A percentile compares a stretch with the other conserved stretches of the same genome.
These are phyloP conservation scores for Limnephilus lunatus DNA, from an alignment of 2,888 invertebrate species.

Conservation along the genomic window DNA sequence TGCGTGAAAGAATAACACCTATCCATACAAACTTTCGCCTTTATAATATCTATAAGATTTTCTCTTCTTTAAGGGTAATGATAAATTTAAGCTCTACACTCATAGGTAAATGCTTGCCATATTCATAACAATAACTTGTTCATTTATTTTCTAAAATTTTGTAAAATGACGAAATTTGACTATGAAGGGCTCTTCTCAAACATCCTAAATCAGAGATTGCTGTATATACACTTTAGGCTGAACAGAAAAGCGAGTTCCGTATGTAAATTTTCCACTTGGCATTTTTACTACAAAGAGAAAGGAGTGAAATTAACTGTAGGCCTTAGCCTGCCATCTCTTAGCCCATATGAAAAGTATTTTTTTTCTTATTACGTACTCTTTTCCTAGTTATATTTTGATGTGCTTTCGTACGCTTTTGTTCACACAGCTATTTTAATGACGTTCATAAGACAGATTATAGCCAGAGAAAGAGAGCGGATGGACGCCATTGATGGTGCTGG, in stretches of 20 bases:
- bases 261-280: background rate
- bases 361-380: background rate
- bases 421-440: background rate
- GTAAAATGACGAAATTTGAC: background rate
- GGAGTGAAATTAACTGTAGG: slow-evolving; percentile 16
- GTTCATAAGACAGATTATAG: background rate
- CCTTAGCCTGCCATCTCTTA: background rate
- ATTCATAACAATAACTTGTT: no score
- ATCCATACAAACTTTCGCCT: no score
- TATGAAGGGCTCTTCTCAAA: background rate
- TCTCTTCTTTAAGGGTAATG: no score
- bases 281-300: slow-evolving; percentile 9
- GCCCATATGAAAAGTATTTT: background rate
- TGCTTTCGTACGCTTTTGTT: background rate
- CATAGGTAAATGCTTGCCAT: no score
- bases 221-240: background rate
- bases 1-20: no score
- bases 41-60: no score
- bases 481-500: no score
- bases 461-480: no score
- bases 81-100: no score
- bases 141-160: background rate
- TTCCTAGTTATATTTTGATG: background rate
- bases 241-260: background rate
- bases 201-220: background rate